Percentiles rank a stretch among this genome's conserved stretches.
Conservation (phyloP, 2,113 vertebrate genomes). For the Chroicocephalus ridibundus region DNA sequence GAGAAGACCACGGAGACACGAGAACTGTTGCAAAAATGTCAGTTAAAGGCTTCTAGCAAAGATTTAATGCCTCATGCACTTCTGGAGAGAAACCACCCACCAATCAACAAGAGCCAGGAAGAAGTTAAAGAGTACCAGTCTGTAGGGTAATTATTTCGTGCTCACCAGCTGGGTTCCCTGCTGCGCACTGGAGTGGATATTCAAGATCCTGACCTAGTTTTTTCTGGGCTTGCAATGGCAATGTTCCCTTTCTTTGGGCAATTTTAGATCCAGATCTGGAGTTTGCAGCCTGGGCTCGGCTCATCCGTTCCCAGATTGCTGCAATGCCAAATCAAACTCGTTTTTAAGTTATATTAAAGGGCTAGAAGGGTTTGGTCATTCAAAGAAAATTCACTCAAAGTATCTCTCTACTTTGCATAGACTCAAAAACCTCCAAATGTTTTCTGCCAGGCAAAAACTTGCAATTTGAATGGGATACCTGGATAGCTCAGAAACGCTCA, state of each 20-base stretch:
- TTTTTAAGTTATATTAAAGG: neutral
- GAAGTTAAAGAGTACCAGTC: neutral
- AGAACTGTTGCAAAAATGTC: neutral
- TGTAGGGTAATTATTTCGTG: neutral
- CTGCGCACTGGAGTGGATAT: neutral
- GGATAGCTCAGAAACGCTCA: neutral
- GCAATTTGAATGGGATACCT: neutral
- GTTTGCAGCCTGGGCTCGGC: neutral
- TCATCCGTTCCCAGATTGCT: neutral
- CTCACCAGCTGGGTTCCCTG: neutral
- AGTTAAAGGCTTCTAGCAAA: neutral
- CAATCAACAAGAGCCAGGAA: neutral
- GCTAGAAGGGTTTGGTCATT: neutral
- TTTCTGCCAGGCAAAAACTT: neutral
- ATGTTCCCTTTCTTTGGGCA: neutral
- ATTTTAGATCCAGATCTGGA: neutral
- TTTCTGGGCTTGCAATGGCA: neutral
- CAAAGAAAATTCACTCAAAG: neutral
- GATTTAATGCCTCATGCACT: neutral
- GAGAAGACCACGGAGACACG: neutral
- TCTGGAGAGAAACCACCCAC: neutral
- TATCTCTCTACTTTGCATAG: neutral
- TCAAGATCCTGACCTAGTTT: neutral
- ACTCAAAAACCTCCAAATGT: neutral
- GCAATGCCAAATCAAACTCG: neutral